Conservation (phyloP, 2,797 vertebrate genomes). For the Gastrophryne carolinensis region DNA sequence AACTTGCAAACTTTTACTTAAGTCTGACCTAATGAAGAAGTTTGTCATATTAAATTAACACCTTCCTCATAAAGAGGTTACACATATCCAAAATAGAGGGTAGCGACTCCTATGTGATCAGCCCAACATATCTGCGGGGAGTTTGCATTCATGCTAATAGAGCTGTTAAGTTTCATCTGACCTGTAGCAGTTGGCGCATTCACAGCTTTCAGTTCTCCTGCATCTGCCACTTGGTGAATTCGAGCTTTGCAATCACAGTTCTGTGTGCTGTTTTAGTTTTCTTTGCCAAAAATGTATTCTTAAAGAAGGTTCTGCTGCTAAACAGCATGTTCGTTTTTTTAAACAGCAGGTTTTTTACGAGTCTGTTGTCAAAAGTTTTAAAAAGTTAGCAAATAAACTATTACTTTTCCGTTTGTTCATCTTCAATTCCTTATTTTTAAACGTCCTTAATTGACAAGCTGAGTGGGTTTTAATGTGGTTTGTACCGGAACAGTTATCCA, state of each 20-base stretch:
- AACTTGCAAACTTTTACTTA: neutral
- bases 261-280: slow-evolving; percentile 36
- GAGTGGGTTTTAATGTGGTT: neutral
- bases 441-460: neutral
- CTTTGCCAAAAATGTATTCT: slow-evolving; percentile 48
- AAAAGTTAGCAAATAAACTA: slow-evolving; percentile 28
- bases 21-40: neutral
- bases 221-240: slow-evolving; percentile 48
- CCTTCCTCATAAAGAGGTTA: slow-evolving; percentile 1
- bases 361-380: slow-evolving; percentile 26
- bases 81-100: slow-evolving; percentile 1
- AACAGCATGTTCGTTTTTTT: slow-evolving; percentile 46
- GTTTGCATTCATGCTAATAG: slow-evolving; percentile 28
- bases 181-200: slow-evolving; percentile 48
- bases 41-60: slow-evolving; percentile 21
- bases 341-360: slow-evolving; percentile 14
- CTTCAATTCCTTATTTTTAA: neutral
- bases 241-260: slow-evolving; percentile 39
- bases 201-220: slow-evolving; percentile 9
- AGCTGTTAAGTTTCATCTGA: slow-evolving; percentile 40
- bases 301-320: slow-evolving; percentile 8
- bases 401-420: neutral
- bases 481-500: too few relatives aligned
- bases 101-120: slow-evolving; percentile 30
- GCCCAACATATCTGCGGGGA: slow-evolving; percentile 27